A percentile compares a stretch with the other conserved stretches of the same genome.
Evolutionary conservation across 2,113 vertebrate species (phyloP).

Genomic region (Catharus minimus): DNA sequence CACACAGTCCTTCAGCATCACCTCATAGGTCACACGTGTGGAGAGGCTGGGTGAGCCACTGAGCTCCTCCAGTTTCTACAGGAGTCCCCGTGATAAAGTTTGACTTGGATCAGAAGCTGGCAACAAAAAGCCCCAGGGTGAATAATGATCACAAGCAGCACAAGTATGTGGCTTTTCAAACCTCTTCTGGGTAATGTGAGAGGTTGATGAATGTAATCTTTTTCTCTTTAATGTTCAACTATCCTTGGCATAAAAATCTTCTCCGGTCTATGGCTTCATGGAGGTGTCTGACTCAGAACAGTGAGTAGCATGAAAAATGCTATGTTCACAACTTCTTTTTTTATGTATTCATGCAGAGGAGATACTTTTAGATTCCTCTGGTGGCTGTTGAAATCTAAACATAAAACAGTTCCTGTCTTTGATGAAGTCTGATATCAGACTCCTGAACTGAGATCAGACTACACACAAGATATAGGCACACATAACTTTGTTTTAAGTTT

Average conservation of each 20-base stretch:
- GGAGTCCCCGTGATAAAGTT: not conserved
- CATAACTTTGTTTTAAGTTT: conserved; percentile 9
- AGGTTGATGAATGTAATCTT: conserved; percentile 26
- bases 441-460: not conserved
- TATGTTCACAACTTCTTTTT: not conserved
- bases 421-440: conserved; percentile 35
- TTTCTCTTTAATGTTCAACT: conserved; percentile 34
- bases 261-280: not conserved
- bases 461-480: not conserved
- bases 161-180: not conserved
- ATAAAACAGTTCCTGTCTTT: conserved; percentile 18
- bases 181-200: conserved; percentile 3
- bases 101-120: not conserved
- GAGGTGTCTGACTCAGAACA: conserved; percentile 6
- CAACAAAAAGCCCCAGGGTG: not conserved
- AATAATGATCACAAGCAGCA: conserved; percentile 8
- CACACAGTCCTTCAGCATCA: not conserved
- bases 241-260: conserved; percentile 8
- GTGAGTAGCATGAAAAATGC: conserved; percentile 3
- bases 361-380: conserved; percentile 18
- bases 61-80: not conserved
- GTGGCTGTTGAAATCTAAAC: conserved; percentile 16
- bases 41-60: not conserved
- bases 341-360: conserved; percentile 11
- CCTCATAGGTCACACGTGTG: not conserved